Conservation (phyloP, 2,888 invertebrate species). For the Xiphydria camelus region DNA sequence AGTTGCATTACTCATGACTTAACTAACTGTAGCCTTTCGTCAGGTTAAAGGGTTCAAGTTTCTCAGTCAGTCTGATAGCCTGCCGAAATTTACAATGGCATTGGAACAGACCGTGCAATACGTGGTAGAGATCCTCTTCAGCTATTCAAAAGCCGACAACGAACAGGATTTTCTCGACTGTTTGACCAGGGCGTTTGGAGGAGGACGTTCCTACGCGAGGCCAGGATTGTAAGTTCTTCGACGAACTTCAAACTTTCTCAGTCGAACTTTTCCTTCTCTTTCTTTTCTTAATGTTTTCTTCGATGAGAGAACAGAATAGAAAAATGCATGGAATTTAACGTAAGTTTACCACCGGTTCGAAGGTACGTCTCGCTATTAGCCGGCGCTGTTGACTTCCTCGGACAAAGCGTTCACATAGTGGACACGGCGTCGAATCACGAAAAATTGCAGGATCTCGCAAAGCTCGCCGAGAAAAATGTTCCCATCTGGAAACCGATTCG, state of each 20-base stretch:
- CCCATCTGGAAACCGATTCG: constrained; percentile 45
- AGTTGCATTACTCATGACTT: too few relatives aligned
- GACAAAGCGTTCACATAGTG: constrained; percentile 36
- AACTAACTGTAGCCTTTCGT: too few relatives aligned
- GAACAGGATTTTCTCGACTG: constrained; percentile 29
- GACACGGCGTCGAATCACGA: constrained; percentile 35
- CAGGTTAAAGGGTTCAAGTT: constrained; percentile 17
- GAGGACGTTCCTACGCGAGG: constrained; percentile 33
- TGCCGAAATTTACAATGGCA: constrained; percentile 28
- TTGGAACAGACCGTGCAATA: constrained; percentile 36
- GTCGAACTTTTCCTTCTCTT: too few relatives aligned
- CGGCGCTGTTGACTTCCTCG: constrained; percentile 33
- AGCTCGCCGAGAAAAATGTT: constrained; percentile 37
- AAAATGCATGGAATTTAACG: too few relatives aligned
- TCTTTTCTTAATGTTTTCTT: too few relatives aligned
- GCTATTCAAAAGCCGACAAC: constrained; percentile 38
- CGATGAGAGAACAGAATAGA: too few relatives aligned
- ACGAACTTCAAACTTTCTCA: neutral
- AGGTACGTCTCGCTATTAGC: constrained; percentile 37
- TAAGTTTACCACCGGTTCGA: too few relatives aligned
- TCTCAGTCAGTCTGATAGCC: neutral
- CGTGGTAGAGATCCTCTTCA: constrained; percentile 39
- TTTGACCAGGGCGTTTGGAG: constrained; percentile 34
- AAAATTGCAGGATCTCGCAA: constrained; percentile 31
- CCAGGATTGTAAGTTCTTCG: constrained; percentile 41